Evolutionary conservation across 2,113 vertebrate genomes (phyloP).

Genomic region (Turnix velox): DNA sequence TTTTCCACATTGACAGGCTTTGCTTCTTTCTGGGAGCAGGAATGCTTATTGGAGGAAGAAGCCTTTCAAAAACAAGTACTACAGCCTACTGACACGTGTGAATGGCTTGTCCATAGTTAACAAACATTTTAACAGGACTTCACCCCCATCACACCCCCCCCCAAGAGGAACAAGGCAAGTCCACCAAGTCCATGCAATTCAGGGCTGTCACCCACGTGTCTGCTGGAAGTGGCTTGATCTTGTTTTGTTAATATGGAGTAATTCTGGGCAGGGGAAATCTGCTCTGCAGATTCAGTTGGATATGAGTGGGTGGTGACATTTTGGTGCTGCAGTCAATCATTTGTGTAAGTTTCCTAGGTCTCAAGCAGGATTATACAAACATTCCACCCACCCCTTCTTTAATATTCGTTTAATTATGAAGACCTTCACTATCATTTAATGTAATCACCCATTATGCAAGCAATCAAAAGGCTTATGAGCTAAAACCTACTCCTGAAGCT

Average conservation of each 20-base stretch:
- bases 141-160: fast-evolving
- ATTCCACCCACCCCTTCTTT: background rate
- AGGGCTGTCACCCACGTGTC: background rate
- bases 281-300: background rate
- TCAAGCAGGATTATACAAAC: background rate
- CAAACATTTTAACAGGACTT: background rate
- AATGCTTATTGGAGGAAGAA: background rate
- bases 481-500: background rate
- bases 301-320: background rate
- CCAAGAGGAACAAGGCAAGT: background rate
- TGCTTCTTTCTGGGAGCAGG: background rate
- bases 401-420: background rate
- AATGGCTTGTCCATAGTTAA: background rate
- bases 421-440: background rate
- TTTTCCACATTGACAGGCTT: background rate
- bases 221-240: background rate
- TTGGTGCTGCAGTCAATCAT: background rate
- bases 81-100: background rate
- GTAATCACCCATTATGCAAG: background rate
- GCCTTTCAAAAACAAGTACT: background rate
- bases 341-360: background rate
- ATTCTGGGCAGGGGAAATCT: background rate
- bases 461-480: constrained; percentile 8
- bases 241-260: background rate
- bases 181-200: background rate